A percentile compares a stretch with the other conserved stretches of the same genome.
Evolutionary conservation across 2,113 vertebrate genomes (phyloP).

Genomic region (Rhinolophus sinicus): DNA sequence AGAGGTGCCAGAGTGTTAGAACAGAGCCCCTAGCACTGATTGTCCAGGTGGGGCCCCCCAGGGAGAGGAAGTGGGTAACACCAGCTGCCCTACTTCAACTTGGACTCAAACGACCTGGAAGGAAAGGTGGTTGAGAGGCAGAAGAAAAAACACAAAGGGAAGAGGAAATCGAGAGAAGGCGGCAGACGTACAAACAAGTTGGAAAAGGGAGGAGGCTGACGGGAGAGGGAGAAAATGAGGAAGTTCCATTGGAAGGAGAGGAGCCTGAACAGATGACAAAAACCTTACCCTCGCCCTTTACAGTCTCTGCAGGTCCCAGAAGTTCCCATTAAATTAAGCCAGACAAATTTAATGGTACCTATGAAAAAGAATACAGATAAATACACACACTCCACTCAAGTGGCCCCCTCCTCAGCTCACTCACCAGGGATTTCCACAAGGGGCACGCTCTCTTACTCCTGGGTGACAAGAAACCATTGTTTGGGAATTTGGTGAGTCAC

Average conservation of each 20-base stretch:
- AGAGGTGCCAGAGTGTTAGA: constrained; percentile 99
- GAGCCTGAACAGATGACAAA: constrained; percentile 95
- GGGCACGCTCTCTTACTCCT: constrained; percentile 60
- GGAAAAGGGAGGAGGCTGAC: constrained; percentile 67
- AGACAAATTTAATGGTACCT: constrained; percentile 99
- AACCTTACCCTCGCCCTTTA: constrained; percentile 99
- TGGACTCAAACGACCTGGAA: constrained; percentile 97
- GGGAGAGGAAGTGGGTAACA: constrained; percentile 83
- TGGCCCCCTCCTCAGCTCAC: constrained; percentile 72
- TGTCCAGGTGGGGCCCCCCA: constrained; percentile 86
- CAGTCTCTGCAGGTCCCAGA: constrained; percentile 93
- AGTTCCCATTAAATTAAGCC: constrained; percentile 99
- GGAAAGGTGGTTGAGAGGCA: constrained; percentile 95
- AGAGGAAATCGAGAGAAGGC: constrained; percentile 81
- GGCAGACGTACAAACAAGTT: constrained; percentile 83
- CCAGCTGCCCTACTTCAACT: constrained; percentile 91
- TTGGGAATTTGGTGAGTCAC: constrained; percentile 41
- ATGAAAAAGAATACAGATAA: constrained; percentile 99
- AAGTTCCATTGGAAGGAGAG: constrained; percentile 87
- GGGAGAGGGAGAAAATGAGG: constrained; percentile 79
- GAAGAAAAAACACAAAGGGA: constrained; percentile 89
- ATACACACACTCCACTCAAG: constrained; percentile 90
- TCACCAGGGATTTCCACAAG: constrained; percentile 64
- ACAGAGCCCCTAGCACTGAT: constrained; percentile 93
- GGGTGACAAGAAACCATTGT: constrained; percentile 57